Base-by-base conservation (phyloP, 2,888 invertebrate species). In the Eurois occulta region DNA sequence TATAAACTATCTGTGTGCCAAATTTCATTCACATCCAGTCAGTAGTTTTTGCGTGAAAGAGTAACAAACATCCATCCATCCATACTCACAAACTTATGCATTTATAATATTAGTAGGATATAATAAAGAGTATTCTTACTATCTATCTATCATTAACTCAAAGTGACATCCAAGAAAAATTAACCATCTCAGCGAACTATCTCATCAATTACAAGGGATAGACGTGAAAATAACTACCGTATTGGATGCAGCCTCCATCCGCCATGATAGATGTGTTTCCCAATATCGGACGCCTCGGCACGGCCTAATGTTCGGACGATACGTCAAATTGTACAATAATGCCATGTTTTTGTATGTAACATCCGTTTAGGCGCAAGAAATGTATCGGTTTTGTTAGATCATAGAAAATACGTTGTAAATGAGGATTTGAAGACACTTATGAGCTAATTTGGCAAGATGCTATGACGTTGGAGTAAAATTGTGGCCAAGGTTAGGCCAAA, bases 221-320 rank as follows among this genome's bases (percentile, higher is more conserved):
- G 55, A 76, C 73, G 73, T n/a, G 38, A 68, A 83, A 65, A 83
- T 73, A 73, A 66, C 80, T 83, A 68, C 68, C 38, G 69, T 75
- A 72, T 78, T 76, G 65, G 64, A 71, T 72, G 66, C 72, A 73
- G 32, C 71, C 72, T 41, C 71, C 66, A 32, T 66, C 75, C 62
- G 28, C 66, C 72, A 88, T 91, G 91, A 91, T 90, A 86, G 84
- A 91, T 91, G 91, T 86, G 87, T 89, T 91, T 85, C 85, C 86
- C 88, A 91, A 91, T 91, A 91, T 90, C 75, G 77, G 77, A 65
- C 68, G 68, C 64, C 64, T 69, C 69, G 38, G 65, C 60, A 32
- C 24, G 46, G 70, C 77, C 81, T 89, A 89, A 90, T 87, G 88
- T 77, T 52, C 71, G 60, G 46, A 69, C 84, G 85, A 90, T 90